Base-by-base conservation (phyloP, 37 sponge, comb jelly and placozoan genomes). In the Oopsacas minuta region DNA sequence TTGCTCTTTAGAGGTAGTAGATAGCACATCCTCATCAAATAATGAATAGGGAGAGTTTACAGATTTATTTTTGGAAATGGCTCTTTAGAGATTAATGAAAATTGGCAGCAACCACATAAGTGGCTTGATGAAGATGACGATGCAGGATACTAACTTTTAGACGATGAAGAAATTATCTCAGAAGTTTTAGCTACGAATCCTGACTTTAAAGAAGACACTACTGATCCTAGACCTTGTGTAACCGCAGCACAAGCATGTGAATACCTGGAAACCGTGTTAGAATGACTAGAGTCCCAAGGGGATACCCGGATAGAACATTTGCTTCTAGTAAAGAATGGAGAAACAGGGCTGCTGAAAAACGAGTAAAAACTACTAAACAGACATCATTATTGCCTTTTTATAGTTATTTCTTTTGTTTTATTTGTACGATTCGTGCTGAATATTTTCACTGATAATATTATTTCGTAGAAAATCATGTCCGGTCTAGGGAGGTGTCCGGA, bases 91-190 rank as follows among this genome's bases (percentile, higher is more conserved):
- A 53, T 25, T 22, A 34, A 34, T 17, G 86, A 85, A 12, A n/a
- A n/a, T n/a, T 36, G 35, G 81, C 36, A 85, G 23, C 36, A n/a
- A 28, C 25, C 35, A 81, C 61, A n/a, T 17, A 37, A 36, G 82
- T 37, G 69, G 35, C 15, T 39, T 30, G 82, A 25, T 34, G 86
- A 30, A 38, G 82, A 81, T 28, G 37, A 82, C 23, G 86, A 86
- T 17, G 52, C 86, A 39, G 86, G 83, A 25, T 39, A 86, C 38
- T 82, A 86, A 38, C 17, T 82, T 36, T 35, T 86, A 20, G 34
- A 83, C 35, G 82, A 86, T 38, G 37, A 83, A 12, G 86, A 86
- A 39, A 86, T 86, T 83, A 81, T 86, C 12, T 81, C 86, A 8
- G 86, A 38, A n/a, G n/a, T n/a, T n/a, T n/a, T n/a, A n/a, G n/a